Evolutionary conservation across 2,888 invertebrate genomes (phyloP).

Genomic region (Papilio demoleus): DNA sequence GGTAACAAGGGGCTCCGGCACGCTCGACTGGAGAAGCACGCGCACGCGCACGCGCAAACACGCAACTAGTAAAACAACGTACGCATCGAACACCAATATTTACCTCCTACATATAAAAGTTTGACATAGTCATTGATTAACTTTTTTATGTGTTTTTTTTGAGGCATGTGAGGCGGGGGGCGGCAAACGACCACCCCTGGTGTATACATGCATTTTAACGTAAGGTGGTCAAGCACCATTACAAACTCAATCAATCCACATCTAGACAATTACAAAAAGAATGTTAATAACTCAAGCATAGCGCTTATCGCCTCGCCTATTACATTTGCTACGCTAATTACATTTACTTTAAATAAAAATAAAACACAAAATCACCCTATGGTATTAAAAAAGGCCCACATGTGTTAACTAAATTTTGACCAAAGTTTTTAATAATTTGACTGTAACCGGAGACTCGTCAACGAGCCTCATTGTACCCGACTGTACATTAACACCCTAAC

Average conservation of each 20-base stretch:
- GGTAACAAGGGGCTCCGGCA: conserved; percentile 23
- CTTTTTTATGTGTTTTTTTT: conserved; percentile 7
- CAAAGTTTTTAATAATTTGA: conserved; percentile 15
- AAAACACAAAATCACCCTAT: background rate
- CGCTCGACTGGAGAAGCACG: conserved; percentile 36
- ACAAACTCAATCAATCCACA: background rate
- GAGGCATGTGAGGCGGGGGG: too few species aligned
- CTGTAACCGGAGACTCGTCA: conserved; percentile 27
- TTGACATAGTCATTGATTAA: conserved; percentile 12
- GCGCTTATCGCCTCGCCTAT: background rate
- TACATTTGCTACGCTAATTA: background rate
- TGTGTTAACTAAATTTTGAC: background rate
- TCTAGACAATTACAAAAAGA: background rate
- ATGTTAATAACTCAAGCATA: background rate
- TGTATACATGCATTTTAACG: too few species aligned
- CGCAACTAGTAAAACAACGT: conserved; percentile 20
- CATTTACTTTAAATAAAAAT: background rate
- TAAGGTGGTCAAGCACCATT: background rate
- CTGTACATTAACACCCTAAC: conserved; percentile 29
- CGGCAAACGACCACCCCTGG: too few species aligned
- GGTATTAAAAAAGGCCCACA: background rate
- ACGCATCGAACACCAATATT: conserved; percentile 4
- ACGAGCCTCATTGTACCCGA: conserved; percentile 32
- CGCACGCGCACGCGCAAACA: conserved; percentile 39
- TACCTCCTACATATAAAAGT: conserved; percentile 8